Evolutionary conservation across 2,797 vertebrate genomes (phyloP).

Genomic region (Paratrypauchen microcephalus): DNA sequence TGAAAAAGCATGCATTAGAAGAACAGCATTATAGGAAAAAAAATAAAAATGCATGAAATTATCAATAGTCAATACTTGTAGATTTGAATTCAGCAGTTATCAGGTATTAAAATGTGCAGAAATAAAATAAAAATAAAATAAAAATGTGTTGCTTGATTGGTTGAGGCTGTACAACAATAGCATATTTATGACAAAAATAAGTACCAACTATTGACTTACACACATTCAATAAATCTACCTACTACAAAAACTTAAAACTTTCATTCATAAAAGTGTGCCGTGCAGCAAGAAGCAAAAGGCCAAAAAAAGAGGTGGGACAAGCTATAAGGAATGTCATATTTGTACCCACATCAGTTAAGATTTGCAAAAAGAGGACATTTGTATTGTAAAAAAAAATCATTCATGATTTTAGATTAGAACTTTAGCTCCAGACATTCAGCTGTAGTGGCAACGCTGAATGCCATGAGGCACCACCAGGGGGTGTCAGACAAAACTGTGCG

Average conservation of each 20-base stretch:
- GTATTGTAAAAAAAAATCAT: constrained; percentile 38
- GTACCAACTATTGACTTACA: constrained; percentile 41
- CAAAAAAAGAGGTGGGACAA: constrained; percentile 34
- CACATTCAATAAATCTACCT: constrained; percentile 66
- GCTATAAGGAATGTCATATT: constrained; percentile 24
- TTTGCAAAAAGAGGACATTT: constrained; percentile 4
- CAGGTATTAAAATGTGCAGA: constrained; percentile 10
- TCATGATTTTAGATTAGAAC: constrained; percentile 36
- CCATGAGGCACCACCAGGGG: constrained; percentile 14
- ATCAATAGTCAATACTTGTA: constrained; percentile 18
- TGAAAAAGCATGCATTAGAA: constrained; percentile 21
- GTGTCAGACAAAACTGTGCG: neutral
- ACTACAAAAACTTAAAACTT: constrained; percentile 43
- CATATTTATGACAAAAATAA: constrained; percentile 36
- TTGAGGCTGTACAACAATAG: constrained; percentile 29
- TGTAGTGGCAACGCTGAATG: constrained; percentile 18
- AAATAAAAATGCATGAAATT: too few relatives aligned
- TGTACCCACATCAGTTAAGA: constrained; percentile 20
- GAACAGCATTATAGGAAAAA: constrained; percentile 14
- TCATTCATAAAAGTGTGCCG: constrained; percentile 60
- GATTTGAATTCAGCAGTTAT: constrained; percentile 43
- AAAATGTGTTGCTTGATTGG: constrained; percentile 29
- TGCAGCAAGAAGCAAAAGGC: constrained; percentile 60
- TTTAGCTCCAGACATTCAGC: constrained; percentile 46
- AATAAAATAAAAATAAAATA: constrained; percentile 19